Evolutionary conservation across 1,140 invertebrate species (phyloP), one percentile per base, ranked within the genome.

Genomic region (Lepidotrigona ventralis): DNA sequence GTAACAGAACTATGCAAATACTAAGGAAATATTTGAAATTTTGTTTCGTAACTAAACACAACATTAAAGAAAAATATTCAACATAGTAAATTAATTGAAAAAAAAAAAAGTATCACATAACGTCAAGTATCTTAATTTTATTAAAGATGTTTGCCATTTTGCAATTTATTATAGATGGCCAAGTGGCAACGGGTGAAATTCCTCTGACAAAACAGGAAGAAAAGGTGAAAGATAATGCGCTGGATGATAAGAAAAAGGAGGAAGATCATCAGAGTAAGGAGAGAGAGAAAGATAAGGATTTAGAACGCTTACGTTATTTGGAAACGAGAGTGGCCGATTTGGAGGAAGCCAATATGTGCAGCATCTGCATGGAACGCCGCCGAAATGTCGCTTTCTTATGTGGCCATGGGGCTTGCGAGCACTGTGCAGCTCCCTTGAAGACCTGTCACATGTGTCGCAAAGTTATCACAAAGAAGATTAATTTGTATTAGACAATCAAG

Each of bases 381-480:
- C 94, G 97, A 58, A 97, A 98, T 90, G 96, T 98, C 14, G 98
- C 97, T 1, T 99, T 99, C 91, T 94, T 98, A 0, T 99, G 98
- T 93, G 98, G 98, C 14, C 98, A 99, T 90, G 96, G 96, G 26
- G 97, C 98, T 11, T 99, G 98, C 94, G 96, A 96, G 54, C 95
- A 96, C 73, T 99, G 98, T 91, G 96, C 97, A 1, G 96, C 97
- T 78, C 97, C 97, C 2, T 93, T 99, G 3, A 96, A 96, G 90
- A 97, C 96, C 14, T 99, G 98, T 95, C 98, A 98, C 94, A 98
- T 99, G 97, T 99, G 98, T 94, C 95, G 98, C 58, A 97, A 98
- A 93, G 96, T 96, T 14, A 98, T 99, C 90, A 96, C 96, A 23
- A 97, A 97, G 92, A 98, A 98, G 92, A 98, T 98, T 87, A 98